Evolutionary conservation across 2,888 invertebrate species (phyloP), one percentile per base, ranked within the genome.

Genomic region (Eristalis tenax): DNA sequence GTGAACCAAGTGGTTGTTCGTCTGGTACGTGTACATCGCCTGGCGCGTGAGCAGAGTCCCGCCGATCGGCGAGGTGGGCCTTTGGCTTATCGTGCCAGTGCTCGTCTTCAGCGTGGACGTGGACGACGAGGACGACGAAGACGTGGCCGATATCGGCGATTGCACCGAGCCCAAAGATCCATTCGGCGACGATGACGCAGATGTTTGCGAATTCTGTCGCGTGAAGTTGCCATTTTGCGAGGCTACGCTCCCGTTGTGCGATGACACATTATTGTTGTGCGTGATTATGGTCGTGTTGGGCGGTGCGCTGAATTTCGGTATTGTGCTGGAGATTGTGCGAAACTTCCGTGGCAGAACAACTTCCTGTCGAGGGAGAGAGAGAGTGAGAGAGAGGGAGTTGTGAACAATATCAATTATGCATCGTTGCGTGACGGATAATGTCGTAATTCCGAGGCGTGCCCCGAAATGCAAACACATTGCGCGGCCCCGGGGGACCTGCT

Each of bases 1-100:
- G 92, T 97, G 96, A 87, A 99, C 96, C 88, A 98, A 95, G 93
- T 97, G 96, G 96, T 98, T 98, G 91, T 97, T 96, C 82, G 96
- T 96, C 4, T 96, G 96, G 93, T 99, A 99, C 89, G 96, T 95
- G 90, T 95, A 94, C 59, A 95, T 91, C 0, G 95, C 94, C 90
- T 95, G 95, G 22, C 95, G 93, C 1, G 95, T 95, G 88, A 95
- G 94, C 83, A 95, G 91, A 0, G 95, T 94, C 80, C 95, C 93
- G 23, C 91, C 91, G 18, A 92, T 90, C 28, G 91, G 90, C 18
- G 91, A 90, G 22, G 83, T 70, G 13, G 87, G 73, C 40, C 87
- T 66, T 13, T 87, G 87, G 32, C 83, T 87, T 66, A 87, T 88
- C 13, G 92, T 92, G 69, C 91, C 82, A 80, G 91, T 90, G 15